Evolutionary conservation across 2,888 invertebrate genomes (phyloP).

Genomic region (Gryllus longicercus): DNA sequence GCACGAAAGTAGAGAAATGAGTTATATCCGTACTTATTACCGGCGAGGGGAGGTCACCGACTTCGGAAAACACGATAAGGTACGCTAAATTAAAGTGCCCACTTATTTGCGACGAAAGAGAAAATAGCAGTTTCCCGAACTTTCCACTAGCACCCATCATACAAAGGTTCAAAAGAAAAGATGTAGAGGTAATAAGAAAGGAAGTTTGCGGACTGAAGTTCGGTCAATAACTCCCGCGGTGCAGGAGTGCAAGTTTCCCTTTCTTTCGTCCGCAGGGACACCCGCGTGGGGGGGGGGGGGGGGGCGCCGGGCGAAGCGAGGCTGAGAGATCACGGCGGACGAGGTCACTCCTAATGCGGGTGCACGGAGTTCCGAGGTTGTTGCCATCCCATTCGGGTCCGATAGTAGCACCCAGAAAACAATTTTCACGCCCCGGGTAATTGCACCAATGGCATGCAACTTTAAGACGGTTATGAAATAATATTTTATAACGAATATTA

Average conservation of each 20-base stretch:
- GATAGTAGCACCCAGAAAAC: too few species aligned
- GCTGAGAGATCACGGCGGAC: neutral
- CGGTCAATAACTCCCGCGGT: neutral
- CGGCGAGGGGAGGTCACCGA: too few species aligned
- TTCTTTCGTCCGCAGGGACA: neutral
- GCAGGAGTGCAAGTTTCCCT: neutral
- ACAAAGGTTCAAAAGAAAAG: conserved; percentile 2
- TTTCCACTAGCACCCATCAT: neutral
- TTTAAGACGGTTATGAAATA: too few species aligned
- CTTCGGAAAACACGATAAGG: neutral
- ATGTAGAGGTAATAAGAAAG: neutral
- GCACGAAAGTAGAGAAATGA: too few species aligned
- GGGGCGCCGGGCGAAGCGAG: neutral
- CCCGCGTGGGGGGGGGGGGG: neutral
- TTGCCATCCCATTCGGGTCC: too few species aligned
- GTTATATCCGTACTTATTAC: too few species aligned
- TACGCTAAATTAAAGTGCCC: neutral
- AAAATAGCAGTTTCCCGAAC: neutral
- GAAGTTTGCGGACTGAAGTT: neutral
- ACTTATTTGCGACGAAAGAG: neutral
- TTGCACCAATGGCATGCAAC: too few species aligned
- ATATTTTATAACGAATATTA: too few species aligned
- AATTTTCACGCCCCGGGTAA: too few species aligned
- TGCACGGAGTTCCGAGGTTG: neutral
- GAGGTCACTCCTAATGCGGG: neutral